Evolutionary conservation across 2,888 invertebrate species (phyloP), one percentile per base, ranked within the genome.

Genomic region (Drosophila nr. perissopoda): DNA sequence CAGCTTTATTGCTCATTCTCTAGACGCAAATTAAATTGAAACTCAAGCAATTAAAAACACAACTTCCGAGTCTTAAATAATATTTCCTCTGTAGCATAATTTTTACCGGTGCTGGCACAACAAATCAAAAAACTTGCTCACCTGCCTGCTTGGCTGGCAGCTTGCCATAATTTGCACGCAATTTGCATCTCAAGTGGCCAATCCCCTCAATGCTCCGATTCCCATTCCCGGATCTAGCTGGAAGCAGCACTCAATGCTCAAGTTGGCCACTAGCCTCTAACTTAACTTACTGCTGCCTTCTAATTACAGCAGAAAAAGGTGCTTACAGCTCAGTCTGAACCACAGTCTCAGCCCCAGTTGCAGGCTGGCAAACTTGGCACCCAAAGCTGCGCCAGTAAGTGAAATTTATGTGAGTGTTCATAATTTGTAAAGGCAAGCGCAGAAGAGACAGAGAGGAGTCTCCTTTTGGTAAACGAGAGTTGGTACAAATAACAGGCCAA

Each of bases 151-250:
- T 60, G 67, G 66, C 76, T 82, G 89, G 74, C 83, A 91, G 90
- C 76, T 83, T 97, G 79, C 96, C 96, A 79, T 90, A 90, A 83
- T 91, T 83, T 83, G 88, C 86, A 82, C 89, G 88, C 86, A 91
- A 91, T 90, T 92, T 91, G 90, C 97, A 97, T 93, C 96, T 97
- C 96, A 96, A 96, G 79, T 97, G 97, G 79, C 88, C 84, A 79
- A 87, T 76, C 69, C 13, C 34, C 36, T 29, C 6, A 27, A 18
- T n/a, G 18, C 10, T 18, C 18, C 40, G 34, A 59, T 62, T 49
- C 49, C 18, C 34, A 18, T 29, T 54, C 7, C 53, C 51, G 52
- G 48, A 49, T 65, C 49, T 40, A 2, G 38, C 54, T 34, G 62
- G 62, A 42, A 21, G 27, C 51, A 38, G 57, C 25, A 52, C 49